Percentiles rank a stretch among this genome's conserved stretches.
Evolutionary conservation across 2,797 vertebrate species (phyloP).

Genomic region (Spinibarbus caldwelli): DNA sequence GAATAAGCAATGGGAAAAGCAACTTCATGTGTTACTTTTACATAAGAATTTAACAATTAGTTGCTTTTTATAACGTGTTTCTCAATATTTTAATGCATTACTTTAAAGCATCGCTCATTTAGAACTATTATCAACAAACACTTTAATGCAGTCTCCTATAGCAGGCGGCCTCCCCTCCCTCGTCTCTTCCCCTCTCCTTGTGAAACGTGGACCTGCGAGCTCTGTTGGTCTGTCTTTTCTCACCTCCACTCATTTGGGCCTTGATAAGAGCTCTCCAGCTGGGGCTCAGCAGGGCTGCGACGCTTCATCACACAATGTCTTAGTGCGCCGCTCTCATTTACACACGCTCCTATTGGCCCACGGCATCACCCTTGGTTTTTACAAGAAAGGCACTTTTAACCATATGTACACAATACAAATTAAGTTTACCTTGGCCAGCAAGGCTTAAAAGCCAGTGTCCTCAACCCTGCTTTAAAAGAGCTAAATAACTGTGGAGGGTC

Average conservation of each 20-base stretch:
- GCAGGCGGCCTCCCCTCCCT: conserved; percentile 41
- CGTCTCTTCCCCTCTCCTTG: conserved; percentile 31
- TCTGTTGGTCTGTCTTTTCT: conserved; percentile 64
- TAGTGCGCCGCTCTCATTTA: conserved; percentile 52
- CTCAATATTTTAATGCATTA: neutral
- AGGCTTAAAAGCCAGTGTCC: conserved; percentile 71
- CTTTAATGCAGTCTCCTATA: conserved; percentile 46
- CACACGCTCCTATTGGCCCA: conserved; percentile 52
- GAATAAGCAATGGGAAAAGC: neutral
- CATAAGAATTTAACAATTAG: neutral
- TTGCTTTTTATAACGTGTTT: neutral
- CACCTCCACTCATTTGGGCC: conserved; percentile 64
- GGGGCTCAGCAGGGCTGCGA: conserved; percentile 53
- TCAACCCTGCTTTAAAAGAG: conserved; percentile 68
- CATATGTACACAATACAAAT: conserved; percentile 74
- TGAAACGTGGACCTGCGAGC: conserved; percentile 51
- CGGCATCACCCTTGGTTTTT: conserved; percentile 65
- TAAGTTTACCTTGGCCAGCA: conserved; percentile 75
- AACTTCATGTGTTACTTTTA: neutral
- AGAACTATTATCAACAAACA: conserved; percentile 42
- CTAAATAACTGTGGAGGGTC: conserved; percentile 66
- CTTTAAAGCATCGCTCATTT: neutral
- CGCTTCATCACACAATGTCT: conserved; percentile 46
- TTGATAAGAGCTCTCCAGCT: conserved; percentile 64
- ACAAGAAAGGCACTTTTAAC: conserved; percentile 69